phyloP scores from a whole-genome alignment of 1,140 invertebrate genomes.

The Saxidomus purpurata region DNA sequence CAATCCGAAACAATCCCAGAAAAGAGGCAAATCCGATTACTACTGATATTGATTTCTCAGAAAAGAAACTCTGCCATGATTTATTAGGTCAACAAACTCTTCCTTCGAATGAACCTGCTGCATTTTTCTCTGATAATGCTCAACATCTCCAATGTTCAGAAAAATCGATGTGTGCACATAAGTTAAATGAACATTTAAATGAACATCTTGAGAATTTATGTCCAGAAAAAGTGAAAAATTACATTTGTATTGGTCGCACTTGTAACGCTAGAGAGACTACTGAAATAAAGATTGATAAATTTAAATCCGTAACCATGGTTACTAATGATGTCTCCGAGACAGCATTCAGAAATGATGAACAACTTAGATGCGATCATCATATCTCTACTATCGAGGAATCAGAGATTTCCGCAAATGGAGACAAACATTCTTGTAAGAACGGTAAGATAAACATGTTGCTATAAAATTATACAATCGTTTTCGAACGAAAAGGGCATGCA shows the following conservation, averaged over 20 bases:
- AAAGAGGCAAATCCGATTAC: neutral
- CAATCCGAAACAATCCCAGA: neutral
- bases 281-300: neutral
- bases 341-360: neutral
- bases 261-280: neutral
- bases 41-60: constrained; percentile 3
- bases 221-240: neutral
- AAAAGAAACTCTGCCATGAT: neutral
- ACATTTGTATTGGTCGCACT: neutral
- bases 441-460: constrained; percentile 9
- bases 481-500: no score
- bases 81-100: neutral
- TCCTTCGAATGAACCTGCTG: neutral
- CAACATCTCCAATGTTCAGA: neutral
- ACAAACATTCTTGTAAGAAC: neutral
- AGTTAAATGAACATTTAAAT: neutral
- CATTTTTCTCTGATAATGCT: neutral
- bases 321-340: constrained; percentile 38
- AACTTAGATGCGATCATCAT: neutral
- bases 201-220: neutral
- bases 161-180: neutral
- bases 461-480: no score
- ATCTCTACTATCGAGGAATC: neutral
- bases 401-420: neutral
- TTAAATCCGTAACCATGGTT: constrained; percentile 25